phyloP scores from a whole-genome alignment of 92 coral and sea anemone genomes.

The Palythoa caribaeorum region DNA sequence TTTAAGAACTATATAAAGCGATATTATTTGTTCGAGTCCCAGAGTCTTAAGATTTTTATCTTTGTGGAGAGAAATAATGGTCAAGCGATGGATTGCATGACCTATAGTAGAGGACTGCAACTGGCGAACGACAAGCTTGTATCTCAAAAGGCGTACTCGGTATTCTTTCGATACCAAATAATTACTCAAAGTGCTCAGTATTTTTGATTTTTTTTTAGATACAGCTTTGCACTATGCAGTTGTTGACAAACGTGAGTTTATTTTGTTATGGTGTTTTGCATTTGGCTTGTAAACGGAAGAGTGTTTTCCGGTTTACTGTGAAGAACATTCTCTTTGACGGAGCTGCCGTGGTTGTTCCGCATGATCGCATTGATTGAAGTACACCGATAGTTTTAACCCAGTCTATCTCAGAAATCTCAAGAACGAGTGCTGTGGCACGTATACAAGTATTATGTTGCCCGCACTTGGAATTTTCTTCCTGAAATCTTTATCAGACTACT shows the following conservation, averaged over 20 bases:
- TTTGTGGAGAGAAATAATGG: not conserved
- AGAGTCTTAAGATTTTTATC: not conserved
- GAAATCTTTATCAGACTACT: not conserved
- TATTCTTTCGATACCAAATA: not conserved
- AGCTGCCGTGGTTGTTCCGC: not conserved
- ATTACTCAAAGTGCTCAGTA: not conserved
- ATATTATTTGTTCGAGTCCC: not conserved
- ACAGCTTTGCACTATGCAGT: not conserved
- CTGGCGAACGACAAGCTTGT: not conserved
- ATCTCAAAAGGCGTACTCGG: not conserved
- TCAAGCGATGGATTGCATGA: constrained; percentile 5
- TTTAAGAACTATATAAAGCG: not conserved
- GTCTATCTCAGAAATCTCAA: not conserved
- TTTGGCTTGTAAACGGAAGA: constrained; percentile 17
- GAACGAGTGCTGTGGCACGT: not conserved
- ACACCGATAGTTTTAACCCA: not conserved
- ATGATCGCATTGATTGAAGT: constrained; percentile 3
- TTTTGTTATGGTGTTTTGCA: constrained; percentile 14
- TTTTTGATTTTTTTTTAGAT: not conserved
- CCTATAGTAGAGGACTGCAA: not conserved
- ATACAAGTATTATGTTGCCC: not conserved
- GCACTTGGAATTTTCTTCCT: not conserved
- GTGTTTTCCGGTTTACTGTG: constrained; percentile 36
- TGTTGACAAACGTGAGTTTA: not conserved
- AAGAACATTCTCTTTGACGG: constrained; percentile 11